These are phyloP conservation scores for Callosobruchus maculatus DNA, from an alignment of 2,888 invertebrate species.

Conservation along the genomic window DNA sequence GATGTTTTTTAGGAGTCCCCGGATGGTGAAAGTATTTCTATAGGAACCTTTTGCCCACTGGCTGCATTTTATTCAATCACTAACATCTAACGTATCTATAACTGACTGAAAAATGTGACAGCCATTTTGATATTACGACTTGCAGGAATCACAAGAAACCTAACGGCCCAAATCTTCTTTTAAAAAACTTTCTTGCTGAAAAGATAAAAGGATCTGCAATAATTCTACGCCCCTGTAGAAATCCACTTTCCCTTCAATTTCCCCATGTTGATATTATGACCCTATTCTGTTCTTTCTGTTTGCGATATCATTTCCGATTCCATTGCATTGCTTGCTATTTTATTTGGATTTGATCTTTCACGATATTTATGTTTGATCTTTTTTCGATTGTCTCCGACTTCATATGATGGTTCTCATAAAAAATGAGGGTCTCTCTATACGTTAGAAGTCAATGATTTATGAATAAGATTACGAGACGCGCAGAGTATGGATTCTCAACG, in stretches of 20 bases:
- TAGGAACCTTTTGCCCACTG: no score
- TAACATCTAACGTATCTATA: no score
- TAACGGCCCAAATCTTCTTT: no score
- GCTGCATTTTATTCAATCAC: no score
- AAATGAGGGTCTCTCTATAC: background rate
- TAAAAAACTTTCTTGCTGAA: no score
- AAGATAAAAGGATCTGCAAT: no score
- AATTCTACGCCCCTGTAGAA: background rate
- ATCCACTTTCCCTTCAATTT: background rate
- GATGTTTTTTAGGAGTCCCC: no score
- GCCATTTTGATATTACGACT: no score
- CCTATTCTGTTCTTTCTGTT: conserved; percentile 10
- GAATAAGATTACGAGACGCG: background rate
- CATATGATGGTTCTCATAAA: background rate
- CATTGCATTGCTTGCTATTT: conserved; percentile 13
- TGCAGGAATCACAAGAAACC: no score
- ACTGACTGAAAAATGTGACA: no score
- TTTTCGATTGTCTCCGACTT: conserved; percentile 1
- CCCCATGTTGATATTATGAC: conserved; percentile 9
- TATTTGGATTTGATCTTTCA: conserved; percentile 15
- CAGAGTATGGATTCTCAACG: no score
- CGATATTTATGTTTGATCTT: conserved; percentile 11
- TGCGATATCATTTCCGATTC: conserved; percentile 13
- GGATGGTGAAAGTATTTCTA: no score
- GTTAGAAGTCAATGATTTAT: background rate